Percentiles rank a stretch among this genome's conserved stretches.
phyloP scores from a whole-genome alignment of 2,113 vertebrate species.

The Uria aalge region DNA sequence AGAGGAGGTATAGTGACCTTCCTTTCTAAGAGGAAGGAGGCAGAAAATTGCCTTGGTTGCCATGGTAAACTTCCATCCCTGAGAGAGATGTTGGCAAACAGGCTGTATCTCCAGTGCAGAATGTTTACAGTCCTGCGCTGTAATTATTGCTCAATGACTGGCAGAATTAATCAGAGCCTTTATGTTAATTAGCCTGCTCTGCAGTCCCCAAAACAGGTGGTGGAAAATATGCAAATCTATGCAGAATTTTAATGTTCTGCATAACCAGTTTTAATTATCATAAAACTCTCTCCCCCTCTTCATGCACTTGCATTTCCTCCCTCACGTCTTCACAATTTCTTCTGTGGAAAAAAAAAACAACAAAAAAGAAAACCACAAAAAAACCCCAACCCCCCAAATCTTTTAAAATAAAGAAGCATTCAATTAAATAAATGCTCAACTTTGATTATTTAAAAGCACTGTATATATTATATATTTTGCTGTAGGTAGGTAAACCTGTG shows the following conservation, averaged over 20 bases:
- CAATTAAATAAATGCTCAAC: not conserved
- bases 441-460: not conserved
- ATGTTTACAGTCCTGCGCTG: slow-evolving; percentile 81
- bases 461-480: not conserved
- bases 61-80: slow-evolving; percentile 82
- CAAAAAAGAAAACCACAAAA: not conserved
- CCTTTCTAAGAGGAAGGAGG: slow-evolving; percentile 75
- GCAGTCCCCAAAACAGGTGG: slow-evolving; percentile 98
- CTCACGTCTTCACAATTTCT: slow-evolving; percentile 55
- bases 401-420: not conserved
- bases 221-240: slow-evolving; percentile 98
- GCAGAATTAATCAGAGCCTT: slow-evolving; percentile 96
- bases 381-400: not conserved
- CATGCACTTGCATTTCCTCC: slow-evolving; percentile 56
- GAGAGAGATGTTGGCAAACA: slow-evolving; percentile 84
- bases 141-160: slow-evolving; percentile 90
- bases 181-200: slow-evolving; percentile 97
- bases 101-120: slow-evolving; percentile 80
- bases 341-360: slow-evolving; percentile 1
- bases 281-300: slow-evolving; percentile 77
- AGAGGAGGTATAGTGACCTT: slow-evolving; percentile 75
- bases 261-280: slow-evolving; percentile 95
- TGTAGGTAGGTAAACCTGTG: not conserved
- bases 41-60: slow-evolving; percentile 81
- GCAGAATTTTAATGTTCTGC: slow-evolving; percentile 95